Evolutionary conservation across 2,113 vertebrate genomes (phyloP).

Genomic region (Melanostigma gelatinosum): DNA sequence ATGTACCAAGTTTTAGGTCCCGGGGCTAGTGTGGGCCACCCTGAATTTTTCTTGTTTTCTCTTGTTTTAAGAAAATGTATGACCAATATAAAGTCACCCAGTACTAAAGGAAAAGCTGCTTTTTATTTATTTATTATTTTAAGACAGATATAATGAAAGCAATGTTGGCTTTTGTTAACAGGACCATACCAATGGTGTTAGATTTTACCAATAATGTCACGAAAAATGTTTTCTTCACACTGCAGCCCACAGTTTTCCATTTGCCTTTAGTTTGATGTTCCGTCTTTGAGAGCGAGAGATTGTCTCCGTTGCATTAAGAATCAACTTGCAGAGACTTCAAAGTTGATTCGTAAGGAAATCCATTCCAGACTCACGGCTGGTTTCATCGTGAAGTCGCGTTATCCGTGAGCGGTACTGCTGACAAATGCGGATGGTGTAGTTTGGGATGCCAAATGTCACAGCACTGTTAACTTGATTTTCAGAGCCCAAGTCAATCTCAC

Average conservation of each 20-base stretch:
- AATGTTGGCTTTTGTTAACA: neutral
- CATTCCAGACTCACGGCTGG: neutral
- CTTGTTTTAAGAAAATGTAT: neutral
- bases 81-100: neutral
- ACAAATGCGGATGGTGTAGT: neutral
- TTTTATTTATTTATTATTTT: neutral
- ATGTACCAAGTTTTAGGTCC: conserved; percentile 48
- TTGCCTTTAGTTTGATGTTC: neutral
- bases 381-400: neutral
- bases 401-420: neutral
- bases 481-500: neutral
- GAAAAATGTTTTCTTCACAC: neutral
- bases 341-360: neutral
- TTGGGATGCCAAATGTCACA: neutral
- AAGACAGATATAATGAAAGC: neutral
- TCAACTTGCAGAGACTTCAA: neutral
- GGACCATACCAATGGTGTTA: no score
- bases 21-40: conserved; percentile 46
- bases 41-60: neutral
- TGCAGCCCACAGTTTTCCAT: neutral
- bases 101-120: neutral
- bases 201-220: neutral
- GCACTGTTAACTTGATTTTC: neutral
- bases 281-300: neutral
- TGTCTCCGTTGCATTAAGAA: conserved; percentile 1